A percentile compares a stretch with the other conserved stretches of the same genome.
These are phyloP conservation scores for Arctocebus calabarensis DNA, from an alignment of 2,797 vertebrate genomes.

Conservation along the genomic window DNA sequence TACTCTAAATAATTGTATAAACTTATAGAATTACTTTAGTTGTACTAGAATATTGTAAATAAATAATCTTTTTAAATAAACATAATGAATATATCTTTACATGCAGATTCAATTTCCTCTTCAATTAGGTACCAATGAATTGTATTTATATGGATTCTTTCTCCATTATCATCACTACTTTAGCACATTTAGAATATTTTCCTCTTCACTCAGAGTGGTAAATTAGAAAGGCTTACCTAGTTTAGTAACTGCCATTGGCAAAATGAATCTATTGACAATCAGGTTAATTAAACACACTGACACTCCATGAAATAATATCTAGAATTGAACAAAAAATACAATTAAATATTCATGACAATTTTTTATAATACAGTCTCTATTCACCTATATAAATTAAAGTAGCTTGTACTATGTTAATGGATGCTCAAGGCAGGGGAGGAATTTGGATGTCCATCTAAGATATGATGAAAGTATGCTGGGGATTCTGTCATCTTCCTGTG, in stretches of 20 bases:
- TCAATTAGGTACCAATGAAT: not conserved
- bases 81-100: slow-evolving; percentile 5
- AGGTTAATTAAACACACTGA: slow-evolving; percentile 79
- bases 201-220: not conserved
- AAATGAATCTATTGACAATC: slow-evolving; percentile 80
- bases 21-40: not conserved
- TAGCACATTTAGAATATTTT: slow-evolving; percentile 5
- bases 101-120: not conserved
- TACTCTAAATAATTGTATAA: slow-evolving; percentile 19
- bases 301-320: slow-evolving; percentile 84
- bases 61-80: not conserved
- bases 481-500: not conserved
- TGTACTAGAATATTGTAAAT: slow-evolving; percentile 4
- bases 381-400: not conserved
- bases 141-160: not conserved
- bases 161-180: not conserved
- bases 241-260: slow-evolving; percentile 77
- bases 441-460: not conserved
- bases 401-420: not conserved
- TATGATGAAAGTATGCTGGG: not conserved
- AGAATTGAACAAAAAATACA: slow-evolving; percentile 69
- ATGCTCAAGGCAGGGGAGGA: not conserved
- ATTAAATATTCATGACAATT: slow-evolving; percentile 29
- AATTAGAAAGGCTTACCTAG: slow-evolving; percentile 80
- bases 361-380: not conserved